Evolutionary conservation across 1,140 invertebrate species (phyloP), one percentile per base, ranked within the genome.

Genomic region (Pemphigus obesinymphae): DNA sequence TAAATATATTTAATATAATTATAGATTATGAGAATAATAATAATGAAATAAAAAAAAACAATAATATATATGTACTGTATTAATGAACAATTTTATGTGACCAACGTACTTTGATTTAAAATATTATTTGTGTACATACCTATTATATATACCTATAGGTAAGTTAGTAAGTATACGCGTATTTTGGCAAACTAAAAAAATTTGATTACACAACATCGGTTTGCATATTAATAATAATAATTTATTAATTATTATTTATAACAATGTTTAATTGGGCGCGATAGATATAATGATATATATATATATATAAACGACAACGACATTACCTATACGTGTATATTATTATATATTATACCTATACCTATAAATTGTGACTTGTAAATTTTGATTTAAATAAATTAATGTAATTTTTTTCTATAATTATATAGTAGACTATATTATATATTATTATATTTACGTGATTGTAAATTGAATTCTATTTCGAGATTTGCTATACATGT

Each of bases 371-470:
- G 34, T 68, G 26, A 34, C 63, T 68, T 68, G 66, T 70, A 70
- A n/a, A 70, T 70, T 70, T 43, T 43, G 66, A 70, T 70, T 70
- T 43, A 23, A 23, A n/a, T 72, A 72, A 45, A 40, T 72, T 72
- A 45, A 26, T 72, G 68, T 72, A 72, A 48, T 45, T 72, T 68
- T 68, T 68, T 72, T 72, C 26, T 72, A 13, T 43, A 45, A 48
- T 45, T n/a, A n/a, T n/a, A n/a, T 20, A 26, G 68, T 72, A 72
- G 68, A 72, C 23, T 72, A 72, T 26, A 37, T 63, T 63, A 53
- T 8, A 23, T 53, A 63, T 23, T 43, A 70, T 70, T 40, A 72
- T 48, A 45, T 45, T 45, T 72, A 72, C 43, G 70, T 45, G 43
- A 45, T n/a, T 50, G 43, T 50, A 50, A 48, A 50, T 73, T 73